Percentiles rank a stretch among this genome's conserved stretches.
Conservation (phyloP, 2,797 vertebrate genomes). For the Pempheris klunzingeri region DNA sequence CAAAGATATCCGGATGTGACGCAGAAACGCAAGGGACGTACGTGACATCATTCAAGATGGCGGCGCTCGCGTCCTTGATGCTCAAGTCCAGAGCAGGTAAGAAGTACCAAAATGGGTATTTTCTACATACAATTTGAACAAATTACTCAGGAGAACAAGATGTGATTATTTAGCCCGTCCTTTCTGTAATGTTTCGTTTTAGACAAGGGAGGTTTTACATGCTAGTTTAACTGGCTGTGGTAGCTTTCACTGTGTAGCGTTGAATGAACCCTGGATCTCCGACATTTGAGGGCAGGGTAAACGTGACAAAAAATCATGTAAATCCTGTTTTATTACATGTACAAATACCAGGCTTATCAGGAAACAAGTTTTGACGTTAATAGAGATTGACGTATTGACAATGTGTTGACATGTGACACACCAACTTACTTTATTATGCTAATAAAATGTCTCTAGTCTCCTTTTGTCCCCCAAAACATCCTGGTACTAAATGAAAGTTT, state of each 20-base stretch:
- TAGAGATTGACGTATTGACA: background rate
- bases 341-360: background rate
- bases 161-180: fast-evolving
- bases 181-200: background rate
- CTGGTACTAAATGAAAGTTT: background rate
- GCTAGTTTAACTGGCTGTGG: background rate
- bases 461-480: background rate
- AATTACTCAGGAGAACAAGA: fast-evolving
- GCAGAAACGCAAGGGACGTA: background rate
- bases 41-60: slow-evolving; percentile 74
- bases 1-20: slow-evolving; percentile 46
- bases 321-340: too few species aligned
- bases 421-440: background rate
- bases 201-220: too few species aligned
- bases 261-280: slow-evolving; percentile 4
- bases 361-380: background rate
- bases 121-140: background rate
- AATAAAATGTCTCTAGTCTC: background rate
- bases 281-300: background rate
- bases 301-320: background rate
- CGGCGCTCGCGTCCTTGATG: slow-evolving; percentile 79
- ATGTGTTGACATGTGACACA: background rate
- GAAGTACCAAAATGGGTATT: fast-evolving
- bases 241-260: background rate
- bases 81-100: slow-evolving; percentile 72